Conservation (phyloP, 2,797 vertebrate species). For the Yasuhikotakia modesta region DNA sequence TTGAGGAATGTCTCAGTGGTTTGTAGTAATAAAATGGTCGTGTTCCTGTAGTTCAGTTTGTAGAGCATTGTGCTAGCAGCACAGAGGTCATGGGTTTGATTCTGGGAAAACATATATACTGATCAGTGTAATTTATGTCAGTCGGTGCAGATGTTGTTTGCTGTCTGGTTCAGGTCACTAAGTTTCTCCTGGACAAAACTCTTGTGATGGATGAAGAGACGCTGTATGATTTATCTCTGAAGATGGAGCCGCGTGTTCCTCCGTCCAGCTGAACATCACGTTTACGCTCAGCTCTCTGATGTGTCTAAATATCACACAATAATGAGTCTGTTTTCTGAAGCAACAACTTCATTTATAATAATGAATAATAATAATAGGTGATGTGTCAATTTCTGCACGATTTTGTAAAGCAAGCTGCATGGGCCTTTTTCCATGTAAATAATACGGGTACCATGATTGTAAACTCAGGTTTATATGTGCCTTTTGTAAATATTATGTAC, state of each 20-base stretch:
- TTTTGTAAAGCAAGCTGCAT: background rate
- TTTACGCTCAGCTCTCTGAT: background rate
- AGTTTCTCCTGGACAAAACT: slow-evolving; percentile 92
- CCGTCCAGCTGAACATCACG: slow-evolving; percentile 61
- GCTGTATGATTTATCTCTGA: slow-evolving; percentile 92
- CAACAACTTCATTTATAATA: background rate
- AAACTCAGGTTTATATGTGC: slow-evolving; percentile 74
- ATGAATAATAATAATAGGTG: background rate
- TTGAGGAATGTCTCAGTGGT: no score
- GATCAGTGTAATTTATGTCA: no score
- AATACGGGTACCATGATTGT: slow-evolving; percentile 22
- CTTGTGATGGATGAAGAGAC: slow-evolving; percentile 95
- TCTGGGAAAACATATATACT: no score
- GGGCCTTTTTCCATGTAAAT: background rate
- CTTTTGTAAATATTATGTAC: slow-evolving; percentile 61
- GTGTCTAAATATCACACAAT: background rate
- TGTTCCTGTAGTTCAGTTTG: no score
- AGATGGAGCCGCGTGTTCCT: slow-evolving; percentile 89
- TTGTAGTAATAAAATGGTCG: no score
- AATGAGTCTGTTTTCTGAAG: background rate
- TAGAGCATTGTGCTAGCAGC: no score
- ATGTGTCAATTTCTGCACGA: background rate
- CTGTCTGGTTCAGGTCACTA: slow-evolving; percentile 83
- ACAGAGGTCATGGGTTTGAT: no score
- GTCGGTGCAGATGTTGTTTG: background rate